A percentile compares a stretch with the other conserved stretches of the same genome.
These are phyloP conservation scores for Cryptoprocta ferox DNA, from an alignment of 2,797 vertebrate genomes.

Conservation along the genomic window DNA sequence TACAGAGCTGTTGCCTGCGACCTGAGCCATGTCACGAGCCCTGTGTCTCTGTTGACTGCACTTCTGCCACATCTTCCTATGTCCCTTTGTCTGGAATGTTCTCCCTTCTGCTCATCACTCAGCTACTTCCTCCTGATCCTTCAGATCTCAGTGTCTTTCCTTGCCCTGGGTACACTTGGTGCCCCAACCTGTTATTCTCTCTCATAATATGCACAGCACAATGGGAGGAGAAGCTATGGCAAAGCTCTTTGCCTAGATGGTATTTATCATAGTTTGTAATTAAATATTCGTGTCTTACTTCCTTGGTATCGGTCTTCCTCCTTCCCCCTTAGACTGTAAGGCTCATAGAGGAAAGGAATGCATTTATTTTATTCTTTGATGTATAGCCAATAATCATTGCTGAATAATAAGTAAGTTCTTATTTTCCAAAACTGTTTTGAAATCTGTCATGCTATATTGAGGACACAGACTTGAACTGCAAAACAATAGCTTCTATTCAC, in stretches of 20 bases:
- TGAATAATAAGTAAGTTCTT: neutral
- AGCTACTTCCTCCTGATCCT: neutral
- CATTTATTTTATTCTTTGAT: neutral
- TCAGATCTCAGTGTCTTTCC: neutral
- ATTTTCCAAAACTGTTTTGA: slow-evolving; percentile 13
- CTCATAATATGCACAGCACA: neutral
- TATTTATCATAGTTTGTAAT: neutral
- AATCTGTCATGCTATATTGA: neutral
- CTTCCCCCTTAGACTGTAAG: neutral
- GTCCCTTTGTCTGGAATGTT: neutral
- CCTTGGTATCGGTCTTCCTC: neutral
- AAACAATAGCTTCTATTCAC: neutral
- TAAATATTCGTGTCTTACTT: neutral
- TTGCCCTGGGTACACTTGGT: neutral
- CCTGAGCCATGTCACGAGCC: neutral
- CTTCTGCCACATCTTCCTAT: neutral
- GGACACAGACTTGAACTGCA: neutral
- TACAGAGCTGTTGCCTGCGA: neutral
- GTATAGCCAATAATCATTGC: neutral
- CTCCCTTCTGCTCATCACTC: neutral
- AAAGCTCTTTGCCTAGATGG: neutral
- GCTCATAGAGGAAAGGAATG: neutral
- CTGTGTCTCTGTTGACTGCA: neutral
- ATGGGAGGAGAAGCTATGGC: neutral
- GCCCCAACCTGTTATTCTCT: neutral